Conservation (phyloP, 1,140 invertebrate genomes). For the Sitophilus oryzae region DNA sequence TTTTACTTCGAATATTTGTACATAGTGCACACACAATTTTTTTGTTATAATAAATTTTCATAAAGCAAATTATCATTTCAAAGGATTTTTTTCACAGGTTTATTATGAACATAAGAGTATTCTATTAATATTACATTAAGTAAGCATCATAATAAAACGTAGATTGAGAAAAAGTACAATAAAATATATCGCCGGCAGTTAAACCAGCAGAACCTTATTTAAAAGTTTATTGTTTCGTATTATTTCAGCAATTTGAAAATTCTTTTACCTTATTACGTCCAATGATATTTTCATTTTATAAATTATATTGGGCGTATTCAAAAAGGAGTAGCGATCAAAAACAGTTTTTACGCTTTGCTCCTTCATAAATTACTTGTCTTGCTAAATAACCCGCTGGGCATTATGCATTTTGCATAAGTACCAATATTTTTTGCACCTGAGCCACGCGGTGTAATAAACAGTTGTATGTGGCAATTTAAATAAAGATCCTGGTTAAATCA, state of each 20-base stretch:
- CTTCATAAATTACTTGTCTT: neutral
- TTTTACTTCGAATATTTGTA: too few relatives aligned
- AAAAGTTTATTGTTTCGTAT: too few relatives aligned
- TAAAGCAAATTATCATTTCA: too few relatives aligned
- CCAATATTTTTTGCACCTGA: conserved; percentile 1
- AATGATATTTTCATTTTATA: conserved; percentile 5
- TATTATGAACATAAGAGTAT: too few relatives aligned
- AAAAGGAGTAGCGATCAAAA: neutral
- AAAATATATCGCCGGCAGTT: too few relatives aligned
- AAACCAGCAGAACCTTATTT: too few relatives aligned
- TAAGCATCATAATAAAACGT: too few relatives aligned
- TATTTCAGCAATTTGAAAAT: neutral
- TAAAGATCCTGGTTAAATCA: conserved; percentile 2
- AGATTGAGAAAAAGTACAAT: too few relatives aligned
- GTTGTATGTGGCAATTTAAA: neutral
- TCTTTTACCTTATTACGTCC: neutral
- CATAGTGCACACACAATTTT: too few relatives aligned
- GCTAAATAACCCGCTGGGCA: neutral
- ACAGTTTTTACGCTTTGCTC: neutral
- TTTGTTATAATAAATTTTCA: too few relatives aligned
- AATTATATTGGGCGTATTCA: conserved; percentile 1
- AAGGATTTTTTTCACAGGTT: too few relatives aligned
- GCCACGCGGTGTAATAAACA: neutral
- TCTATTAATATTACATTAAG: too few relatives aligned
- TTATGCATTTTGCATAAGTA: conserved; percentile 5